phyloP scores from a whole-genome alignment of 2,113 vertebrate species.

The Myotis lucifugus region DNA sequence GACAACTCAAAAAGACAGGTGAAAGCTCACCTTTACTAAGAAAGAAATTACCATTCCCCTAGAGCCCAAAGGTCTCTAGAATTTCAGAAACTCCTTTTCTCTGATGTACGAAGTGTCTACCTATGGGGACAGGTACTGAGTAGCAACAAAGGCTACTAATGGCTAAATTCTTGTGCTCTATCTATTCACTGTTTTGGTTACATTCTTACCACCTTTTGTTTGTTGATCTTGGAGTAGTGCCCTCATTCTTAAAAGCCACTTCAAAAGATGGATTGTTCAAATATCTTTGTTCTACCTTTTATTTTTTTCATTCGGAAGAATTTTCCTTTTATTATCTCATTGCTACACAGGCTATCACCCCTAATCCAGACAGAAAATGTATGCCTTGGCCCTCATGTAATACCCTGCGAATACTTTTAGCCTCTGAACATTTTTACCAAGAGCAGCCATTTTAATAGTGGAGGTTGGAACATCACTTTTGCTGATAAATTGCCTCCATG shows the following conservation, averaged over 20 bases:
- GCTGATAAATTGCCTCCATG: conserved; percentile 36
- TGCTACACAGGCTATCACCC: background rate
- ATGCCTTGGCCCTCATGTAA: background rate
- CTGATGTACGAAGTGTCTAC: background rate
- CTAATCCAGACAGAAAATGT: conserved; percentile 1
- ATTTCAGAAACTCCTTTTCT: conserved; percentile 5
- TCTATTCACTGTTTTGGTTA: conserved; percentile 40
- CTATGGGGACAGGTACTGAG: background rate
- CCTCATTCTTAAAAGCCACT: conserved; percentile 46
- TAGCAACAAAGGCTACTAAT: background rate
- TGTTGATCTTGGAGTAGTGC: conserved; percentile 52
- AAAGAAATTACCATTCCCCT: conserved; percentile 44
- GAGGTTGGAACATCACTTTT: conserved; percentile 26
- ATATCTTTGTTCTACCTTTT: conserved; percentile 53
- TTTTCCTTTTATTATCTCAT: conserved; percentile 54
- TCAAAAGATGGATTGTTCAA: conserved; percentile 58
- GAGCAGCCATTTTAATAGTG: conserved; percentile 54
- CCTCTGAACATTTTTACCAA: conserved; percentile 39
- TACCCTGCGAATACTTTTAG: conserved; percentile 47
- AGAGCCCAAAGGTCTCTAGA: background rate
- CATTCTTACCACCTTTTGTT: conserved; percentile 46
- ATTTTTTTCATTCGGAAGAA: conserved; percentile 45
- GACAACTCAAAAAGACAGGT: conserved; percentile 10
- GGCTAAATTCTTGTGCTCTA: background rate
- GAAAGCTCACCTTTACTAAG: conserved; percentile 26